A percentile compares a stretch with the other conserved stretches of the same genome.
phyloP scores from a whole-genome alignment of 2,797 vertebrate species.

The Aplochiton taeniatus region DNA sequence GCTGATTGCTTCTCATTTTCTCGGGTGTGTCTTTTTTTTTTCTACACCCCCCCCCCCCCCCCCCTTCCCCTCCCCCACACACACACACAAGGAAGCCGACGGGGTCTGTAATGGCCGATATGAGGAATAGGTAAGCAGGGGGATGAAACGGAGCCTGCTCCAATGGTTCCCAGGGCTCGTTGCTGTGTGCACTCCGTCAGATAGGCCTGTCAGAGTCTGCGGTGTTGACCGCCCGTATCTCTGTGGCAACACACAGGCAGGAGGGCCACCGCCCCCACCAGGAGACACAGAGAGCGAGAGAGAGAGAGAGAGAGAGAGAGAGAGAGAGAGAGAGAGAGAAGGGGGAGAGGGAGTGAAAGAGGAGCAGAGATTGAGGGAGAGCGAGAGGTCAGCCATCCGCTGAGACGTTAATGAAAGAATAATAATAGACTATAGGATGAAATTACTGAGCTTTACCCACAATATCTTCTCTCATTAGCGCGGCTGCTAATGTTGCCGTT shows the following conservation, averaged over 20 bases:
- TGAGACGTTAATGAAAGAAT: constrained; percentile 76
- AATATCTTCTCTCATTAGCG: constrained; percentile 78
- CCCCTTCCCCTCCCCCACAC: too few relatives aligned
- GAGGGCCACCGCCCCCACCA: too few relatives aligned
- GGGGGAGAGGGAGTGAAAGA: not conserved
- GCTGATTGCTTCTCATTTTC: constrained; percentile 68
- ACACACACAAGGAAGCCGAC: constrained; percentile 38
- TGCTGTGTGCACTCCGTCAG: constrained; percentile 50
- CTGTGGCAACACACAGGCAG: constrained; percentile 5
- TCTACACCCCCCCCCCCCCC: too few relatives aligned
- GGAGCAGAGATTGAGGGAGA: constrained; percentile 37
- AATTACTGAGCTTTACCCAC: constrained; percentile 76
- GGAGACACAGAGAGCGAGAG: not conserved
- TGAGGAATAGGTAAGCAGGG: constrained; percentile 49
- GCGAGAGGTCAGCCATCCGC: constrained; percentile 68
- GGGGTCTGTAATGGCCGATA: constrained; percentile 41
- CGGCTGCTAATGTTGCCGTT: constrained; percentile 74
- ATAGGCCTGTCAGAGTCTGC: constrained; percentile 19
- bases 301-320: not conserved
- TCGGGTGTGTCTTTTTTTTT: constrained; percentile 56
- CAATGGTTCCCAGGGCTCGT: constrained; percentile 53
- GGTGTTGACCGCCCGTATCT: not conserved
- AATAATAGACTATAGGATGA: constrained; percentile 72
- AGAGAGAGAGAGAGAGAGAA: constrained; percentile 19
- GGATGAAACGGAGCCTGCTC: constrained; percentile 29